Evolutionary conservation across 92 coral and sea anemone species (phyloP).

Genomic region (Pocillopora meandrina): DNA sequence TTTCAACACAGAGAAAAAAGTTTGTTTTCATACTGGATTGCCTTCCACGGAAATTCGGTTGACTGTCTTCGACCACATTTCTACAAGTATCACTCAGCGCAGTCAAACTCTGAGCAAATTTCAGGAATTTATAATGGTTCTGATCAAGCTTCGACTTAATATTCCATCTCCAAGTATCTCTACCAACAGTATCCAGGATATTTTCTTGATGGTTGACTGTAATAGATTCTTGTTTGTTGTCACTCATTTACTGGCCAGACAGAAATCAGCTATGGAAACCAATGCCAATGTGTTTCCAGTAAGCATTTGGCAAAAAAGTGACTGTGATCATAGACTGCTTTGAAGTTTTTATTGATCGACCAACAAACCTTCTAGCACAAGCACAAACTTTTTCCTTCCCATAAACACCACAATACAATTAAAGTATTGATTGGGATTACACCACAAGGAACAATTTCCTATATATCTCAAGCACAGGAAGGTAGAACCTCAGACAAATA

Average conservation of each 20-base stretch:
- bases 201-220: too few relatives aligned
- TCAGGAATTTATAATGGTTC: background rate
- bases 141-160: background rate
- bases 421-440: too few relatives aligned
- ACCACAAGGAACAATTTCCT: background rate
- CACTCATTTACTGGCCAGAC: too few relatives aligned
- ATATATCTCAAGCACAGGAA: conserved; percentile 5
- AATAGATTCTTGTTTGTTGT: too few relatives aligned
- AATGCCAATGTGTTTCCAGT: background rate
- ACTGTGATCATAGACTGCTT: background rate
- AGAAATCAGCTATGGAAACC: too few relatives aligned
- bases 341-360: background rate
- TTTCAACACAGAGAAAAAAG: conserved; percentile 6
- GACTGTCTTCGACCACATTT: conserved; percentile 3
- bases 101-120: background rate
- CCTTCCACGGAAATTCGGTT: background rate
- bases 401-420: too few relatives aligned
- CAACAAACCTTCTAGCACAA: too few relatives aligned
- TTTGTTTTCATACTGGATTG: too few relatives aligned
- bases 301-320: conserved; percentile 17
- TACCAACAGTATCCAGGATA: too few relatives aligned
- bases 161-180: background rate
- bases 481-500: conserved; percentile 10
- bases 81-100: too few relatives aligned
- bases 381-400: too few relatives aligned